Percentiles rank a stretch among this genome's conserved stretches.
Conservation (phyloP, 2,113 vertebrate species). For the Lycaon pictus region DNA sequence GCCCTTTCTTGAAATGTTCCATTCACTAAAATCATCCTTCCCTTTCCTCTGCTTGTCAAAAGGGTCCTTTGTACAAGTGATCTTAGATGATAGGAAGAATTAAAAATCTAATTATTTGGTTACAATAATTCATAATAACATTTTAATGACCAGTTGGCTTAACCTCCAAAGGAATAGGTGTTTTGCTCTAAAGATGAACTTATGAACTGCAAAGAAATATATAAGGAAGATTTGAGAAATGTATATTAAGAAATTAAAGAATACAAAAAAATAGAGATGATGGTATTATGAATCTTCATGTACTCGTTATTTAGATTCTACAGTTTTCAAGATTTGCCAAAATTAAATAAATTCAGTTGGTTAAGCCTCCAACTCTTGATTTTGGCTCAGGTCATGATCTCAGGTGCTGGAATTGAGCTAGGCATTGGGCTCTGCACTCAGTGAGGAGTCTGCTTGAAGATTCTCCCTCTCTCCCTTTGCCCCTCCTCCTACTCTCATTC, state of each 20-base stretch:
- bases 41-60: neutral
- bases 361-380: neutral
- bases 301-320: slow-evolving; percentile 15
- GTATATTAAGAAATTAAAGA: neutral
- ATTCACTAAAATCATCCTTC: neutral
- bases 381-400: neutral
- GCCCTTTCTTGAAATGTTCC: neutral
- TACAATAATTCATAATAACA: slow-evolving; percentile 23
- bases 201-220: neutral
- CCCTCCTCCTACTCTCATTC: neutral
- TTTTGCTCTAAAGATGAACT: slow-evolving; percentile 55
- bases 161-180: slow-evolving; percentile 12
- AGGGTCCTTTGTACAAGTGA: neutral
- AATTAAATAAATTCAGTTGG: neutral
- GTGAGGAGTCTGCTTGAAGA: neutral
- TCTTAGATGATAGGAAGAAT: slow-evolving; percentile 31
- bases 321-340: slow-evolving; percentile 2
- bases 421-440: neutral
- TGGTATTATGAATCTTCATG: neutral
- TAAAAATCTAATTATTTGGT: slow-evolving; percentile 55
- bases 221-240: neutral
- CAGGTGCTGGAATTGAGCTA: neutral
- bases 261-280: neutral
- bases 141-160: slow-evolving; percentile 45
- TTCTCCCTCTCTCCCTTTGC: neutral